Percentiles rank a stretch among this genome's conserved stretches.
phyloP scores from a whole-genome alignment of 2,113 vertebrate species.

The Typhlomys cinereus region DNA sequence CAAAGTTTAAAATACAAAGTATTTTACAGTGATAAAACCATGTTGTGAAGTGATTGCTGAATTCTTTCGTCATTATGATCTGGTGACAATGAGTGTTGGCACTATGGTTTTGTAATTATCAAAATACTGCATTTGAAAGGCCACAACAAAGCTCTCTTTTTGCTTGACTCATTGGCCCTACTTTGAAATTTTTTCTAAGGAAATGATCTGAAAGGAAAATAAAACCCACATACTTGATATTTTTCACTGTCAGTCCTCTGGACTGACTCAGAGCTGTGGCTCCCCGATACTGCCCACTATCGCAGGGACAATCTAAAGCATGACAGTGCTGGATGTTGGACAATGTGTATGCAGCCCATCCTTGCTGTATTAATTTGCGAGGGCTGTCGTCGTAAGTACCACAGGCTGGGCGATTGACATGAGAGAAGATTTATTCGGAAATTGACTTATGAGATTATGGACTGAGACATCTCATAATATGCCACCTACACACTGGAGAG shows the following conservation, averaged over 20 bases:
- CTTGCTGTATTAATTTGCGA: neutral
- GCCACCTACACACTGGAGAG: neutral
- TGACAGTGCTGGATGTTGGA: neutral
- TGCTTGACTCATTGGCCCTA: neutral
- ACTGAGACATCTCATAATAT: neutral
- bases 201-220: neutral
- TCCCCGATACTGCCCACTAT: neutral
- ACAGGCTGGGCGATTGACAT: neutral
- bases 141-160: neutral
- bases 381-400: neutral
- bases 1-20: neutral
- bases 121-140: neutral
- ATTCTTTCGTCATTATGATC: neutral
- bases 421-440: neutral
- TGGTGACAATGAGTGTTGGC: neutral
- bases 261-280: too few species aligned
- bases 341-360: neutral
- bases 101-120: neutral
- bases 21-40: neutral
- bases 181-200: slow-evolving; percentile 19
- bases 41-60: neutral
- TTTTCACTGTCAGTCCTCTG: neutral
- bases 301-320: neutral
- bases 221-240: neutral
- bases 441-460: neutral